Evolutionary conservation across 2,888 invertebrate species (phyloP), one percentile per base, ranked within the genome.

Genomic region (Lycia hirtaria): DNA sequence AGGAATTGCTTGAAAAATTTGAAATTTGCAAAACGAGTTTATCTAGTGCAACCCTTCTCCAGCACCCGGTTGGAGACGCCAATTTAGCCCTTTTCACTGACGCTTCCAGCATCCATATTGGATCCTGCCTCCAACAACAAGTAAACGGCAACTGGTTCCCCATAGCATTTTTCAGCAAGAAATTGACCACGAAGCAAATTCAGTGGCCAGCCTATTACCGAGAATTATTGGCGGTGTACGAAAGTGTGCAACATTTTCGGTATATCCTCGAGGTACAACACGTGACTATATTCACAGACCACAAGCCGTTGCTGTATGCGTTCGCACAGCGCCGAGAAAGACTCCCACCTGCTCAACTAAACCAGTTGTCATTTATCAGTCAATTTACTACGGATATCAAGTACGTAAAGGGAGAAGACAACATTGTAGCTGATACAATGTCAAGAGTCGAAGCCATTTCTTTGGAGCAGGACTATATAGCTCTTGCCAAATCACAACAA

Each of bases 391-490:
- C n/a, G n/a, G n/a, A n/a, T n/a, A 30, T 30, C 4, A 30, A 30
- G 5, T 30, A 30, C n/a, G 2, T 30, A 30, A 30, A 30, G n/a
- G 28, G 28, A 3, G 28, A 30, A n/a, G 28, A 30, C 28, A 30
- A 26, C 7, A 26, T 26, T 7, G 26, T 26, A 7, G 26, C 26
- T 9, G 26, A 73, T 38, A 40, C 71, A 0, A 51, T 73, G 65
- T 72, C 71, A 0, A 62, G 70, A 0, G 20, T 72, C 0, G 70
- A 69, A 3, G 53, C 62, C 0, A 61, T 70, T 1, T 19, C 56
- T 0, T 14, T 68, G 24, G 40, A 40, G 24, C 17, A 40, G 1
- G 35, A 35, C n/a, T 35, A 35, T 4, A n/a, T 1, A n/a, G 4
- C 4, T 1, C 3, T 30, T 10, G 30, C 30, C 1, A 30, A 30